phyloP scores from a whole-genome alignment of 2,888 invertebrate genomes.

The Antheraea assamensis region DNA sequence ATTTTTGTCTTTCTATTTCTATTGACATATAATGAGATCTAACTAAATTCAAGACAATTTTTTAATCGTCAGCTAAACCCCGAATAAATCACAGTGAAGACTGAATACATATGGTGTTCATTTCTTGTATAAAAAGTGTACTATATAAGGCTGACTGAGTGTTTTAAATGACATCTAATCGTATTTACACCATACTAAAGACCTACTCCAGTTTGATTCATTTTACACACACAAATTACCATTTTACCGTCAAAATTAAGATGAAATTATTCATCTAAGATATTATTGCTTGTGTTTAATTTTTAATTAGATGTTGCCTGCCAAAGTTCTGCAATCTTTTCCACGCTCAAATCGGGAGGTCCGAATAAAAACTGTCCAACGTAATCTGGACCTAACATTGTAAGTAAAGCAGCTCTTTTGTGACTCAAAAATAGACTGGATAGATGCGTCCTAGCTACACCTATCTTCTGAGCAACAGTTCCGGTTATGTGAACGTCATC shows the following conservation, averaged over 20 bases:
- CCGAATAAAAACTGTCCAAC: slow-evolving; percentile 78
- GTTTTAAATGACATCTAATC: no score
- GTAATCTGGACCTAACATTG: slow-evolving; percentile 42
- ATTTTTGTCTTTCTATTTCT: no score
- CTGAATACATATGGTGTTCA: no score
- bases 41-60: no score
- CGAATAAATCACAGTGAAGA: no score
- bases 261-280: background rate
- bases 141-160: no score
- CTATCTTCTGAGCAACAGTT: slow-evolving; percentile 79
- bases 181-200: no score
- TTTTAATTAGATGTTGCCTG: slow-evolving; percentile 48
- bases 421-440: slow-evolving; percentile 63
- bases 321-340: slow-evolving; percentile 78
- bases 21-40: no score
- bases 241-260: background rate
- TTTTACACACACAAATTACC: background rate
- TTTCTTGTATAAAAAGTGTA: no score
- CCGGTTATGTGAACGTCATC: slow-evolving; percentile 92
- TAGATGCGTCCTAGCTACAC: slow-evolving; percentile 80
- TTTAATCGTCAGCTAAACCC: no score
- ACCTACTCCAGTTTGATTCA: no score
- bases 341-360: slow-evolving; percentile 73
- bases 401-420: slow-evolving; percentile 46
- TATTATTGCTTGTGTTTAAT: background rate